Conservation (phyloP, 2,797 vertebrate species). For the Sebastes nivosus region DNA sequence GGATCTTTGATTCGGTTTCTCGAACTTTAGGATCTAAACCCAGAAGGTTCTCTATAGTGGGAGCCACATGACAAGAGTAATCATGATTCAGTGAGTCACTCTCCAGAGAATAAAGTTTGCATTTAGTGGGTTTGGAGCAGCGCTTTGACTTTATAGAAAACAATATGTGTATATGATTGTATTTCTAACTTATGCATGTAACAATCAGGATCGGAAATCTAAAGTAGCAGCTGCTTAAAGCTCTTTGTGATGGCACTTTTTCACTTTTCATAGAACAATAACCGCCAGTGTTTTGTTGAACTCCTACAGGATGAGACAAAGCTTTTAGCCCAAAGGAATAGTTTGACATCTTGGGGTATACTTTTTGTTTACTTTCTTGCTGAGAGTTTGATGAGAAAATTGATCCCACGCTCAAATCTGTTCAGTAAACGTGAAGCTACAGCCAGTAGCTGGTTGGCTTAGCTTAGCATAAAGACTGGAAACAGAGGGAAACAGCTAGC, state of each 20-base stretch:
- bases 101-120: conserved; percentile 23
- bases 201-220: neutral
- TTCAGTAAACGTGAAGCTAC: too few species aligned
- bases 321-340: neutral
- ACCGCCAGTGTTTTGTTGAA: neutral
- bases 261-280: neutral
- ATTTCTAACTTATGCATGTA: conserved; percentile 1
- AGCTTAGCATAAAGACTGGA: neutral
- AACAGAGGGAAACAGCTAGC: neutral
- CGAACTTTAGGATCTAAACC: neutral
- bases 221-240: neutral
- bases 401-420: neutral
- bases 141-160: conserved; percentile 14
- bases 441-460: neutral
- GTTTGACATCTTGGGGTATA: too few species aligned
- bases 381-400: neutral
- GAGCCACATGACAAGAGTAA: conserved; percentile 34
- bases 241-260: neutral
- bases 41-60: conserved; percentile 1
- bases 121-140: conserved; percentile 8
- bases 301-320: neutral
- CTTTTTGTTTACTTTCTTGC: neutral
- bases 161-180: neutral
- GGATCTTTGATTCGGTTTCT: conserved; percentile 13
- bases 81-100: conserved; percentile 18